Conservation (phyloP, 2,113 vertebrate genomes). For the Nyctereutes procyonoides region DNA sequence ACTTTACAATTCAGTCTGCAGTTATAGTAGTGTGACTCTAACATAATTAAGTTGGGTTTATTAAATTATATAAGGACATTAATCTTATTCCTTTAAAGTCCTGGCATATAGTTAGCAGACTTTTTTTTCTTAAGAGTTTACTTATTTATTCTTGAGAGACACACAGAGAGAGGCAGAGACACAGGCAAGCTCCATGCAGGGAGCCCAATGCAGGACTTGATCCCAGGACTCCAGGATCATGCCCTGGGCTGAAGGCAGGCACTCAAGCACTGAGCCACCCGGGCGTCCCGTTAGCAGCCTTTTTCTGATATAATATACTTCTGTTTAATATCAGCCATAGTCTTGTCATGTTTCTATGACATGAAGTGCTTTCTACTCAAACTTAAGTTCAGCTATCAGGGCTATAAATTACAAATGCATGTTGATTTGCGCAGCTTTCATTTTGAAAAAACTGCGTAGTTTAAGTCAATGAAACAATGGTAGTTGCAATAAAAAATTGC, state of each 20-base stretch:
- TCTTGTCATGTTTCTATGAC: neutral
- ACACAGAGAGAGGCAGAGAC: no score
- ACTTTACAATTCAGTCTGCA: neutral
- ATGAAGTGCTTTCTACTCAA: neutral
- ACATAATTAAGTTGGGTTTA: neutral
- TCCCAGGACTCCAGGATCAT: no score
- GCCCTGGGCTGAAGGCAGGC: no score
- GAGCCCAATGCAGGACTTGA: no score
- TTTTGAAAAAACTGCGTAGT: neutral
- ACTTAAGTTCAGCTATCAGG: neutral
- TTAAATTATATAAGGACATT: neutral
- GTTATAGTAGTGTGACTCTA: neutral
- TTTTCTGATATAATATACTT: neutral
- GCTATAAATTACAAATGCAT: neutral
- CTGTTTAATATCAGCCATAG: neutral
- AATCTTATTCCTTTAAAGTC: neutral
- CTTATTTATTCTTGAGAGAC: no score
- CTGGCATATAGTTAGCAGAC: neutral
- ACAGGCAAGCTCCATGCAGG: no score
- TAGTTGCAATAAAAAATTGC: neutral
- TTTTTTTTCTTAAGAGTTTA: no score
- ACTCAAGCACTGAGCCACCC: no score
- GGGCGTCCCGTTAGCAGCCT: no score
- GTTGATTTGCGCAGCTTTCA: neutral
- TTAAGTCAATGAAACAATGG: neutral